phyloP scores from a whole-genome alignment of 2,797 vertebrate genomes.

The Mycteria americana region DNA sequence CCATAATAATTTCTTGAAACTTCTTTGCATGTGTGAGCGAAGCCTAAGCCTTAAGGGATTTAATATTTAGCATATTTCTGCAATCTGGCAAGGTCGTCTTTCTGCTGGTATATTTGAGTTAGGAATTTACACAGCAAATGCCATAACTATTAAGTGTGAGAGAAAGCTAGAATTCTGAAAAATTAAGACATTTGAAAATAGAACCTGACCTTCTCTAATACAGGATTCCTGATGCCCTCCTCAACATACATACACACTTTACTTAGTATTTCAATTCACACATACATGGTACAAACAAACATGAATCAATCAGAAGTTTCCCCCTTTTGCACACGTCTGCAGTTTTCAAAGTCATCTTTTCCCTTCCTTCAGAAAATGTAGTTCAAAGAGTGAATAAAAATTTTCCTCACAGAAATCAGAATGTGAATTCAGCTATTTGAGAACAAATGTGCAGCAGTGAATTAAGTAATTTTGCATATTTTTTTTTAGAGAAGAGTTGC shows the following conservation, averaged over 20 bases:
- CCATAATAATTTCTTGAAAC: constrained; percentile 49
- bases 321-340: not conserved
- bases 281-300: not conserved
- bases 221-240: not conserved
- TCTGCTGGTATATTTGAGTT: constrained; percentile 46
- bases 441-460: not conserved
- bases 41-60: constrained; percentile 43
- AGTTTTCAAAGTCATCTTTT: constrained; percentile 28
- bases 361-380: not conserved
- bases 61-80: constrained; percentile 55
- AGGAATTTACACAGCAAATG: constrained; percentile 54
- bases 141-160: constrained; percentile 26
- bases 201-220: constrained; percentile 14
- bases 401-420: not conserved
- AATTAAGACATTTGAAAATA: constrained; percentile 23
- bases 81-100: constrained; percentile 61
- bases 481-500: not conserved
- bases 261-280: not conserved
- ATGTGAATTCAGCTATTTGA: not conserved
- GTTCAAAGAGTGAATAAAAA: not conserved
- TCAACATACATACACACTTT: not conserved
- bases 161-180: constrained; percentile 29
- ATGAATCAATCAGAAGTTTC: not conserved
- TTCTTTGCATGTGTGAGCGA: constrained; percentile 38
- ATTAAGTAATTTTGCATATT: not conserved